Base-by-base conservation (phyloP, 2,113 vertebrate genomes). In the Andinoacara biseriatus region DNA sequence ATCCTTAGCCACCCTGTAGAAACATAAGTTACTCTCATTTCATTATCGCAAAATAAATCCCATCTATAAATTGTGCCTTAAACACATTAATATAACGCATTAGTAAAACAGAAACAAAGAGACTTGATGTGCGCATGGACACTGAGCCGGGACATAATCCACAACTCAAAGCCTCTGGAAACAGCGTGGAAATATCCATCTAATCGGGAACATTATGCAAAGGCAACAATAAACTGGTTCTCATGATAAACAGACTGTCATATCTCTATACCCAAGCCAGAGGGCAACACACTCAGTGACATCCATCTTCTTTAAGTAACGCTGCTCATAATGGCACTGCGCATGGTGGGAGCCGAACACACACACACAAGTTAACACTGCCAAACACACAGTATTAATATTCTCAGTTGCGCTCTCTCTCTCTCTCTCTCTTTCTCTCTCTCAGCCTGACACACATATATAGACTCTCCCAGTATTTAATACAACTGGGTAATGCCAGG, bases 221-320 rank as follows among this genome's bases (percentile, higher is more conserved):
- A 93, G 31, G 90, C 86, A 90, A 91, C 90, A 90, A 90, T 91
- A 93, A 95, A 94, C 86, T 91, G 86, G 79, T 92, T 83, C 62
- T 83, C 79, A 75, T 93, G 93, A 95, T 92, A 89, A 93, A 94
- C 89, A 93, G 78, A 91, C 89, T 93, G 90, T 93, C 92, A 89
- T 87, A 92, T 88, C 90, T 92, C 83, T 87, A 83, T 80, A 88
- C 88, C 76, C 62, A 65, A 94, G 94, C 94, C 93, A 94, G 93
- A 93, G 94, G 93, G 90, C 90, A 93, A 87, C 84, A 84, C 80
- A 78, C 87, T 88, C 90, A 22, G 65, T 67, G 87, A 87, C 93
- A 95, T 93, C 89, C 89, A 91, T 95, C 93, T 94, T 94, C 91
- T 92, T 93, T 94, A 93, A 94, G 89, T 90, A 90, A 93, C 87